These are phyloP conservation scores for Lindbergichthys nudifrons DNA, from an alignment of 2,797 vertebrate species.

Conservation along the genomic window DNA sequence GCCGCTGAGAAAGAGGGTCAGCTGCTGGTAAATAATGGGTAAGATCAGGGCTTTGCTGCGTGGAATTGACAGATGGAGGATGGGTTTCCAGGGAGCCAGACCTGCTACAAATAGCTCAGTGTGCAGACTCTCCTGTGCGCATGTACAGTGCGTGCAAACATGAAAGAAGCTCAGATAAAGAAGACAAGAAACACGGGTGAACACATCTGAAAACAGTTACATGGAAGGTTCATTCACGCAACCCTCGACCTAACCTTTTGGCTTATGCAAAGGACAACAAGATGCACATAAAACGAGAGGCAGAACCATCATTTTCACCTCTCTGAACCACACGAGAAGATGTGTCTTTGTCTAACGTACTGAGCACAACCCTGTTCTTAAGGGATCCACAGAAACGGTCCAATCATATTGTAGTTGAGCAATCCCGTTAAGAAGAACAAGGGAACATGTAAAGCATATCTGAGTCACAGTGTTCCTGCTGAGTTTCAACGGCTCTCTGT, in stretches of 20 bases:
- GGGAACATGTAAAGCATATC: constrained; percentile 22
- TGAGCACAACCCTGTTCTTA: constrained; percentile 36
- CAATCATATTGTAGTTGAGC: constrained; percentile 47
- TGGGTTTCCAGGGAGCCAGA: constrained; percentile 79
- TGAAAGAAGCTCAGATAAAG: constrained; percentile 44
- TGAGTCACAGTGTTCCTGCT: constrained; percentile 23
- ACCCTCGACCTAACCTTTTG: constrained; percentile 25
- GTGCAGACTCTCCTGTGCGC: constrained; percentile 41
- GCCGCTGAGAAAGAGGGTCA: constrained; percentile 69
- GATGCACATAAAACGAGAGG: neutral
- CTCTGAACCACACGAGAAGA: neutral
- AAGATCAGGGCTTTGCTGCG: constrained; percentile 68
- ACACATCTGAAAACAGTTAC: constrained; percentile 29
- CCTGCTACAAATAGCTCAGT: constrained; percentile 81
- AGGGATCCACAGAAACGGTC: constrained; percentile 54
- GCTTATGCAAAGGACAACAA: neutral
- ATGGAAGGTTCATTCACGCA: constrained; percentile 8
- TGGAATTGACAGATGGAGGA: constrained; percentile 82
- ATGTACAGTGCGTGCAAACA: constrained; percentile 54
- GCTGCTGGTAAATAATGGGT: constrained; percentile 76
- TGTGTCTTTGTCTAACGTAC: constrained; percentile 9
- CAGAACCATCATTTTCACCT: neutral
- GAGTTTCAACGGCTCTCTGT: constrained; percentile 41
- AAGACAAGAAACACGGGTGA: constrained; percentile 50
- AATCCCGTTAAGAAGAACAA: constrained; percentile 57